Evolutionary conservation across 1,140 invertebrate species (phyloP), one percentile per base, ranked within the genome.

Genomic region (Brachionus manjavacas): DNA sequence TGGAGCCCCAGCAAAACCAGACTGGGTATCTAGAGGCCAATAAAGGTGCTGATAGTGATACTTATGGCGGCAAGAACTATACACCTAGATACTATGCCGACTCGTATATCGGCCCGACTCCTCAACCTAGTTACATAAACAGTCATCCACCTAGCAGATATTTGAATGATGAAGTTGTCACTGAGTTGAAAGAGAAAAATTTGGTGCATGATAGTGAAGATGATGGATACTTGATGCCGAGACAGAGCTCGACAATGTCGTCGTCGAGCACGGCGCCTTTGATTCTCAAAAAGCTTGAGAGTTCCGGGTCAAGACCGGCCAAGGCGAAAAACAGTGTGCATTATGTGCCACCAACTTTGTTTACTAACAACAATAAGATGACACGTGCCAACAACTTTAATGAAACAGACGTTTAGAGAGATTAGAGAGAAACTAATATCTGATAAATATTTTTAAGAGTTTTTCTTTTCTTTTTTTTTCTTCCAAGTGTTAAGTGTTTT

Each of bases 331-430:
- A n/a, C 6, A 72, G n/a, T 41, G n/a, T 16, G 3, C 35, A 72
- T 2, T 72, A 72, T 72, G 16, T 72, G 3, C 68, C 68, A 8
- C n/a, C 35, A 4, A 39, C 39, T 8, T 7, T 20, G 3, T 39
- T 72, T 41, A 20, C 16, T 9, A 39, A 35, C n/a, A 41, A 8
- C 23, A 72, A 39, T 35, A n/a, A 1, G 31, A 35, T 72, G 7
- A 41, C 68, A 72, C 3, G 9, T 11, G 31, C 35, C 7, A 72
- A 72, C 9, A n/a, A 39, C 12, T 16, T 20, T 20, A 72, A 72
- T 41, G 68, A 72, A 72, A 72, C 68, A 41, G 68, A 72, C 39
- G 68, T 72, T 41, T 72, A 72, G 39, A 72, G 7, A 72, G 12
- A 43, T 39, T n/a, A 12, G 4, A 16, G n/a, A 68, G 31, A 68